Evolutionary conservation across 1,140 invertebrate species (phyloP).

Genomic region (Pseudomyrmex flavicornis): DNA sequence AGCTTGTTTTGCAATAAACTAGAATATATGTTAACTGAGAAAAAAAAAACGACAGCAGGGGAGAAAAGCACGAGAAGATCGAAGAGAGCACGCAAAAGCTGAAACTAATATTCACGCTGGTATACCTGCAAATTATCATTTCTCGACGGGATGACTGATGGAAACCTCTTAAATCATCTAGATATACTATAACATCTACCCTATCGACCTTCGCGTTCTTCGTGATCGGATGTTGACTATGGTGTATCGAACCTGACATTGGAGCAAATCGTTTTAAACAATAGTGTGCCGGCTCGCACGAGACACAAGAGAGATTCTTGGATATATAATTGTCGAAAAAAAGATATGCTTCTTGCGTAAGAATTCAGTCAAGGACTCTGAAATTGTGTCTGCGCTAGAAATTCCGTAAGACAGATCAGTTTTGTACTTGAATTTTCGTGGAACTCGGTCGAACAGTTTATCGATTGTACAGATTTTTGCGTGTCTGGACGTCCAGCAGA

Average conservation of each 20-base stretch:
- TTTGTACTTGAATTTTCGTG: slow-evolving; percentile 57
- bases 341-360: slow-evolving; percentile 61
- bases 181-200: slow-evolving; percentile 2
- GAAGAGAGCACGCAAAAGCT: slow-evolving; percentile 30
- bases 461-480: slow-evolving; percentile 55
- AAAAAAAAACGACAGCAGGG: background rate
- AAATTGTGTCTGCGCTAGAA: slow-evolving; percentile 23
- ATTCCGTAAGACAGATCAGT: slow-evolving; percentile 22
- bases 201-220: slow-evolving; percentile 48
- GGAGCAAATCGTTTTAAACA: slow-evolving; percentile 50
- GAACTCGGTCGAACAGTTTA: slow-evolving; percentile 48
- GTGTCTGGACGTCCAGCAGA: slow-evolving; percentile 48
- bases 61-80: background rate
- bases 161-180: slow-evolving; percentile 35
- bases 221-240: slow-evolving; percentile 54
- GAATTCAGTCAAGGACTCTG: slow-evolving; percentile 61
- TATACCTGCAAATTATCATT: slow-evolving; percentile 64
- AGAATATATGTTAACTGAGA: background rate
- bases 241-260: slow-evolving; percentile 50
- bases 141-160: slow-evolving; percentile 42
- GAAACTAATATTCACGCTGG: slow-evolving; percentile 42
- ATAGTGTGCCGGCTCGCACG: slow-evolving; percentile 11
- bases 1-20: background rate
- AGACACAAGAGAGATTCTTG: slow-evolving; percentile 36
- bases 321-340: slow-evolving; percentile 65